Percentiles rank a stretch among this genome's conserved stretches.
phyloP scores from a whole-genome alignment of 2,888 invertebrate species.

The Leptinotarsa peninsularis region DNA sequence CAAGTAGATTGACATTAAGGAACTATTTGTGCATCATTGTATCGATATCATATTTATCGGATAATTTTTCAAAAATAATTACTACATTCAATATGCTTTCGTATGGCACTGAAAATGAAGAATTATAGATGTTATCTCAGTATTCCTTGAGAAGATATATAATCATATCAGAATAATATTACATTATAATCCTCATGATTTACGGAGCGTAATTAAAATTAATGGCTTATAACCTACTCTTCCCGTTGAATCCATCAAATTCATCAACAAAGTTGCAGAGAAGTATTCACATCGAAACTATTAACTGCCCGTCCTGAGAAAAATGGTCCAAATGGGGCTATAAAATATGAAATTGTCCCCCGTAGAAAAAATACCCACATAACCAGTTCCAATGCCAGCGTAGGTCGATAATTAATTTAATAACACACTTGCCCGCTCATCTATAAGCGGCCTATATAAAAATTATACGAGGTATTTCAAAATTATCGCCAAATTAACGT shows the following conservation, averaged over 20 bases:
- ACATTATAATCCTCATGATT: constrained; percentile 1
- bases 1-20: too few relatives aligned
- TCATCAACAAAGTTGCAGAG: constrained; percentile 12
- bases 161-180: neutral
- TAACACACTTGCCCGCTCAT: constrained; percentile 16
- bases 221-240: constrained; percentile 4
- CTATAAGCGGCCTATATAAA: constrained; percentile 23
- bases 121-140: neutral
- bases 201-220: constrained; percentile 11
- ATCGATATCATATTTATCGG: too few relatives aligned
- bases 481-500: constrained; percentile 26
- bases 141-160: neutral
- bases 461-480: constrained; percentile 15
- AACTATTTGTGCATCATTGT: too few relatives aligned
- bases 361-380: constrained; percentile 7
- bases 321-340: constrained; percentile 13
- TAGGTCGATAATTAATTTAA: constrained; percentile 22
- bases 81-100: too few relatives aligned
- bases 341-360: constrained; percentile 17
- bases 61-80: too few relatives aligned
- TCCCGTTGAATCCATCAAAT: constrained; percentile 17
- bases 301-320: constrained; percentile 7
- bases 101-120: too few relatives aligned
- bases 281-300: constrained; percentile 14
- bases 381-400: constrained; percentile 20